A percentile compares a stretch with the other conserved stretches of the same genome.
phyloP scores from a whole-genome alignment of 2,797 vertebrate species.

The Numenius phaeopus region DNA sequence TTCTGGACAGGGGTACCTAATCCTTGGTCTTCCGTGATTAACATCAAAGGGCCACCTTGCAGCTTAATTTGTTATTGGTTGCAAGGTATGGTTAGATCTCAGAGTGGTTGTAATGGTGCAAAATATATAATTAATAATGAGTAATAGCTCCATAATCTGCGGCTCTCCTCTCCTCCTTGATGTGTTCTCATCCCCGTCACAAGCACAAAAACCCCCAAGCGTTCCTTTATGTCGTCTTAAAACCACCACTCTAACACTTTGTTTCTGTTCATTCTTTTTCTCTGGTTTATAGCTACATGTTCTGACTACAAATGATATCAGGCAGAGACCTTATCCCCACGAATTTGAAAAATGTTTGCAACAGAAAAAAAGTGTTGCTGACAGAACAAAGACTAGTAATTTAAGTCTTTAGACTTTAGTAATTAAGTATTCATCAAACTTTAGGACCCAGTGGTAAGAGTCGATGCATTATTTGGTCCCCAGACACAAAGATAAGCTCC shows the following conservation, averaged over 20 bases:
- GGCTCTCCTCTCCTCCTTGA: neutral
- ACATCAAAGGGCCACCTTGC: neutral
- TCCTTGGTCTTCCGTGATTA: fast-evolving
- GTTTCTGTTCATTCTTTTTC: neutral
- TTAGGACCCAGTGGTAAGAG: neutral
- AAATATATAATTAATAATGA: slow-evolving; percentile 44
- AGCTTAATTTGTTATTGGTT: slow-evolving; percentile 28
- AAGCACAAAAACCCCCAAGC: neutral
- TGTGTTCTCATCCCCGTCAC: neutral
- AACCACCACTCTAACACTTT: neutral
- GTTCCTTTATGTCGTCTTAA: neutral
- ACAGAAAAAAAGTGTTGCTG: neutral
- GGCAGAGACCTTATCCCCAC: neutral
- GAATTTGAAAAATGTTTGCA: neutral
- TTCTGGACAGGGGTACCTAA: neutral
- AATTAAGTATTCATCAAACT: neutral
- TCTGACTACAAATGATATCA: neutral
- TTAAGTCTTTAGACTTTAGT: too few species aligned
- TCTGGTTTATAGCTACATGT: neutral
- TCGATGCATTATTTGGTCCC: neutral
- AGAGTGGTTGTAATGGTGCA: neutral
- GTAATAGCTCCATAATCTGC: neutral
- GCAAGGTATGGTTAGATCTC: neutral
- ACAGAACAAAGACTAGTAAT: neutral
- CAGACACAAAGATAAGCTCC: neutral